Evolutionary conservation across 2,113 vertebrate genomes (phyloP).

Genomic region (Sigmodon hispidus): DNA sequence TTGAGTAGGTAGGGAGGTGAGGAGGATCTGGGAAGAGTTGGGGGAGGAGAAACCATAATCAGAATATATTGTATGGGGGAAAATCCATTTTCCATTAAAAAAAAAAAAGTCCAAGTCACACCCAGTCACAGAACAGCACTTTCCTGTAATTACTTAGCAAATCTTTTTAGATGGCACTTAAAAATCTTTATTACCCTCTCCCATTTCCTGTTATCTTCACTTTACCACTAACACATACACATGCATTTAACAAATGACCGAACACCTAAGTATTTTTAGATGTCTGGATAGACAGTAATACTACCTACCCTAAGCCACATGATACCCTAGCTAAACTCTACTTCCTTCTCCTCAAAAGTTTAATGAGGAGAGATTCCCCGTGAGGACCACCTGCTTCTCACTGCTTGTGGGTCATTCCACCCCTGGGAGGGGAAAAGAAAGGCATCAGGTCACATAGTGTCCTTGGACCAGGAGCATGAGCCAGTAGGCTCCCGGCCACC

Average conservation of each 20-base stretch:
- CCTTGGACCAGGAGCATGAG: neutral
- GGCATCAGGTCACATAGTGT: neutral
- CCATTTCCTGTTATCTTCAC: neutral
- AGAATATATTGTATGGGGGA: neutral
- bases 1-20: neutral
- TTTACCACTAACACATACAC: neutral
- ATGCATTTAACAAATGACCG: conserved; percentile 6
- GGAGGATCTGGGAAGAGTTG: neutral
- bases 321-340: neutral
- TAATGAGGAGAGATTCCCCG: neutral
- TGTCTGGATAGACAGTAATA: neutral
- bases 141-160: conserved; percentile 57
- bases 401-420: neutral
- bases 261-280: conserved; percentile 40
- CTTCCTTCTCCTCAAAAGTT: neutral
- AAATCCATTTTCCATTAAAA: neutral
- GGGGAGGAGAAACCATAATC: neutral
- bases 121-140: neutral
- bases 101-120: neutral
- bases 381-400: neutral
- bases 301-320: neutral
- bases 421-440: neutral
- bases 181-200: conserved; percentile 14
- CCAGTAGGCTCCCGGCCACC: too few relatives aligned
- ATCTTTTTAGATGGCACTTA: conserved; percentile 45